A percentile compares a stretch with the other conserved stretches of the same genome.
Conservation (phyloP, 2,888 invertebrate genomes). For the Mystacides longicornis region DNA sequence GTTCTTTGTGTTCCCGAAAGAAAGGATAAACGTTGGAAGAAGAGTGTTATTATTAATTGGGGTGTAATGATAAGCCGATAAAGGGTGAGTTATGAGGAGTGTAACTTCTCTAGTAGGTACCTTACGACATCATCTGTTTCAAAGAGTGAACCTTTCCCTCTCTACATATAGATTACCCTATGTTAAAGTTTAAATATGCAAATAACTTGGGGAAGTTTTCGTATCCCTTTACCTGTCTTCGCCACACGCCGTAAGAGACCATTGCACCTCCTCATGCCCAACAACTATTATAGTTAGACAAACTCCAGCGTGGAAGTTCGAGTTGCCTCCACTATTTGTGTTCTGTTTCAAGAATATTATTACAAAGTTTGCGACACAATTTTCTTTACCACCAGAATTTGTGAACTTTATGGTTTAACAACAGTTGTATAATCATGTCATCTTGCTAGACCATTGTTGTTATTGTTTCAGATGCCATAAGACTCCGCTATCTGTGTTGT, state of each 20-base stretch:
- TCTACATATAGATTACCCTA: not conserved
- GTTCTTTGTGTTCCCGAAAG: too few species aligned
- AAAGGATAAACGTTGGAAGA: too few species aligned
- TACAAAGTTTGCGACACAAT: slow-evolving; percentile 1
- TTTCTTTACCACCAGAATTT: not conserved
- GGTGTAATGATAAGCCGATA: too few species aligned
- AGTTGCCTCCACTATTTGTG: too few species aligned
- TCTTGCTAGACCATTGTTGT: not conserved
- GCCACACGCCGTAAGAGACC: not conserved
- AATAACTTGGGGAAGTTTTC: not conserved
- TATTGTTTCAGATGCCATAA: not conserved
- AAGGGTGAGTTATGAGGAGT: too few species aligned
- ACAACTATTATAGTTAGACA: not conserved
- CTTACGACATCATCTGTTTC: not conserved
- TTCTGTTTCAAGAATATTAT: not conserved
- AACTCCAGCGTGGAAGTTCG: not conserved
- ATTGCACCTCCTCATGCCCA: too few species aligned
- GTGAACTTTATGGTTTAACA: not conserved
- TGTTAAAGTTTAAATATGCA: not conserved
- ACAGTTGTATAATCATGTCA: not conserved
- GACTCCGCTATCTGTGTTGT: too few species aligned
- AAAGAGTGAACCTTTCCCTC: not conserved
- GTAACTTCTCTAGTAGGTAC: too few species aligned
- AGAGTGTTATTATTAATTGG: too few species aligned
- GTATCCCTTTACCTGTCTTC: not conserved